Evolutionary conservation across 2,888 invertebrate species (phyloP), one percentile per base, ranked within the genome.

Genomic region (Tupiocoris notatus): DNA sequence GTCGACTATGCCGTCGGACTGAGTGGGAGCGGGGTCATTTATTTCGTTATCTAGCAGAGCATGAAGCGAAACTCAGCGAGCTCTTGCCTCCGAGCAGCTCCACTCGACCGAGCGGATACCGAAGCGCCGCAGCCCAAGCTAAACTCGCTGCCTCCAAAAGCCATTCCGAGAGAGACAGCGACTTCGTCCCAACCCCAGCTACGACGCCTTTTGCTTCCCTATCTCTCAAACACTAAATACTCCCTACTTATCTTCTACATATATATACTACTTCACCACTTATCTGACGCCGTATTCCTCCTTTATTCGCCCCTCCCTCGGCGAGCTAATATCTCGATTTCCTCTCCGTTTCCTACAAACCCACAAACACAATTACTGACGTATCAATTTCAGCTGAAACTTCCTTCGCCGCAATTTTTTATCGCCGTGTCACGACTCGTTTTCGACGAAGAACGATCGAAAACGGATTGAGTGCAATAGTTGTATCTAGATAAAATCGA

Each of bases 31-130:
- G n/a, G 3, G 70, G 70, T 59, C 63, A 23, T 73, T 73, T 63
- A 73, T 73, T 73, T 73, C 56, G 73, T 73, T 73, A 73, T 73
- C 73, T 73, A 56, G 73, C 73, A 54, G 73, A 73, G 63, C 73
- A 63, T 73, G 73, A 73, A 73, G 73, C 63, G 73, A 73, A 63
- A 23, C 23, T 57, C 67, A 22, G 67, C 16, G 70, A 56, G 17
- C 59, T n/a, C 59, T 20, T 18, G 59, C 39, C 39, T 39, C 39
- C 39, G 39, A 39, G 12, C 3, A 7, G 39, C 39, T 39, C 39
- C 39, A 39, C 39, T 39, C 39, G 39, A 39, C 39, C 39, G 39
- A 39, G 39, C 39, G 39, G 39, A 39, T 39, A 39, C 6, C 39
- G 12, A 39, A 39, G 39, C 39, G 39, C 39, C 59, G n/a, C 59